Evolutionary conservation across 1,140 invertebrate species (phyloP).

Genomic region (Octopus sinensis): DNA sequence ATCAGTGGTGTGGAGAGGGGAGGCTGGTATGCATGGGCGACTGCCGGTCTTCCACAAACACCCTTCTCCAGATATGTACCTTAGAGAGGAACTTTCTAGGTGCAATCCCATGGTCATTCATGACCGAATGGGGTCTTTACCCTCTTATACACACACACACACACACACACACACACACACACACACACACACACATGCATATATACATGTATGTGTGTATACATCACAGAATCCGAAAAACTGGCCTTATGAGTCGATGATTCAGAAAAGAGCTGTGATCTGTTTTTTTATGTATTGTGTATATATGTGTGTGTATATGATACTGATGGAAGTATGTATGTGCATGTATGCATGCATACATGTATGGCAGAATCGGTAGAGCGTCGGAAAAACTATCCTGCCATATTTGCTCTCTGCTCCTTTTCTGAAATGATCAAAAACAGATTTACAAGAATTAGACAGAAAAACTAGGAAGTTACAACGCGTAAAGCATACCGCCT

Average conservation of each 20-base stretch:
- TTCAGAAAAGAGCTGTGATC: background rate
- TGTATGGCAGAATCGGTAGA: background rate
- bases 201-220: background rate
- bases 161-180: slow-evolving; percentile 21
- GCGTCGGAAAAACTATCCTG: no score
- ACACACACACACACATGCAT: slow-evolving; percentile 19
- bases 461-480: no score
- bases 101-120: background rate
- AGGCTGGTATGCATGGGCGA: background rate
- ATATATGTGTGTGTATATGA: background rate
- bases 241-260: background rate
- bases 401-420: no score
- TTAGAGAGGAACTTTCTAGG: background rate
- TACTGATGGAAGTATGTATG: background rate
- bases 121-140: background rate
- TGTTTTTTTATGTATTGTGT: background rate
- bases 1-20: slow-evolving; percentile 12
- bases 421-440: no score
- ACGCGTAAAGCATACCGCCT: no score
- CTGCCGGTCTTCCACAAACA: slow-evolving; percentile 11
- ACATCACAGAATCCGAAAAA: background rate
- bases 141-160: slow-evolving; percentile 16
- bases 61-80: no score
- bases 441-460: no score
- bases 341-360: background rate